phyloP scores from a whole-genome alignment of 1,140 invertebrate species.

The Megalonaias nervosa region DNA sequence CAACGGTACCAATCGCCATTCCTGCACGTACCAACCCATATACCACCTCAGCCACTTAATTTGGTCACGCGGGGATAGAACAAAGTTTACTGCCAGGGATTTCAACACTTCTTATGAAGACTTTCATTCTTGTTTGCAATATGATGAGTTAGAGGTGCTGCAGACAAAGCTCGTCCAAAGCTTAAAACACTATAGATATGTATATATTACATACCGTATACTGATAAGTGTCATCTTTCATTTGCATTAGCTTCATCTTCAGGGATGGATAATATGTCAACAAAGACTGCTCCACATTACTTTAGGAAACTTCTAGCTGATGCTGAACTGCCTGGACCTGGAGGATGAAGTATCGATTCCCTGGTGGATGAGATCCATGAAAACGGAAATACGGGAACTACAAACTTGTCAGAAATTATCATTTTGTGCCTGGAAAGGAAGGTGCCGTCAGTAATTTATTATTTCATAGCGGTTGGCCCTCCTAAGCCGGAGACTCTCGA shows the following conservation, averaged over 20 bases:
- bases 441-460: background rate
- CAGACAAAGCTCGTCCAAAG: too few relatives aligned
- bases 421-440: conserved; percentile 24
- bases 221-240: conserved; percentile 7
- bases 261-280: background rate
- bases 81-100: conserved; percentile 8
- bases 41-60: too few relatives aligned
- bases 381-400: conserved; percentile 26
- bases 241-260: conserved; percentile 1
- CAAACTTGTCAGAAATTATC: background rate
- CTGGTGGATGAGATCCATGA: conserved; percentile 21
- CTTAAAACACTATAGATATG: background rate
- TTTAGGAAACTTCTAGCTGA: conserved; percentile 5
- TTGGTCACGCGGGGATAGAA: too few relatives aligned
- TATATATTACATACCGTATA: background rate
- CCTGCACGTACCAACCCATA: too few relatives aligned
- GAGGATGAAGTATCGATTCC: conserved; percentile 20
- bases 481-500: conserved; percentile 6
- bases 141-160: background rate
- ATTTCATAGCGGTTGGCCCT: conserved; percentile 2
- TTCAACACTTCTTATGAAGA: conserved; percentile 16
- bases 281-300: background rate
- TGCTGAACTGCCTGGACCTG: background rate
- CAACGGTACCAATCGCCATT: too few relatives aligned
- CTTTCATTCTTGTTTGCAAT: background rate